A percentile compares a stretch with the other conserved stretches of the same genome.
These are phyloP conservation scores for Murina feae DNA, from an alignment of 2,113 vertebrate species.

Conservation along the genomic window DNA sequence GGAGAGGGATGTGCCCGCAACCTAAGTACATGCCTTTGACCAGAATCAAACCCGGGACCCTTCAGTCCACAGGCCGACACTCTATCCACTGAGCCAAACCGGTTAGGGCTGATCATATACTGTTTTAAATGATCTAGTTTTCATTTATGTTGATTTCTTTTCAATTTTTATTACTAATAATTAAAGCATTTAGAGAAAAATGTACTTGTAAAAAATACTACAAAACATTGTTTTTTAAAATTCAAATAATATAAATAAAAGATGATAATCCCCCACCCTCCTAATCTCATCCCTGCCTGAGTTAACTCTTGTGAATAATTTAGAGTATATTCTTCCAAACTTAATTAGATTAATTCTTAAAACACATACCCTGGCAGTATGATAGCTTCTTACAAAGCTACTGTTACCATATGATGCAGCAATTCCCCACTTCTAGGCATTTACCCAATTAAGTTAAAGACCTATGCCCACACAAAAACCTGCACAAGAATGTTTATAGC, in stretches of 20 bases:
- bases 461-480: not conserved
- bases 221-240: not conserved
- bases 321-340: not conserved
- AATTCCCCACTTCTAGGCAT: not conserved
- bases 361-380: not conserved
- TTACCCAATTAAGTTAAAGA: not conserved
- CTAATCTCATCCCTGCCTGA: not conserved
- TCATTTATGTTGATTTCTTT: not conserved
- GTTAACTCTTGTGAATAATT: not conserved
- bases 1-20: too few species aligned
- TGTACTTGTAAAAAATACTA: not conserved
- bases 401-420: not conserved
- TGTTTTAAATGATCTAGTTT: not conserved
- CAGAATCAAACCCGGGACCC: too few species aligned
- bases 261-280: not conserved
- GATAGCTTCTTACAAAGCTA: not conserved
- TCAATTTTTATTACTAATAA: not conserved
- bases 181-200: not conserved
- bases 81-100: too few species aligned
- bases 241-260: not conserved
- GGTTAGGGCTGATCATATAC: not conserved
- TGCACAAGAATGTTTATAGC: not conserved
- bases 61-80: too few species aligned
- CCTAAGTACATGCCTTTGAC: too few species aligned
- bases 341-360: not conserved